Percentiles rank a stretch among this genome's conserved stretches.
phyloP scores from a whole-genome alignment of 2,113 vertebrate genomes.

The Rhabdornis inornatus region DNA sequence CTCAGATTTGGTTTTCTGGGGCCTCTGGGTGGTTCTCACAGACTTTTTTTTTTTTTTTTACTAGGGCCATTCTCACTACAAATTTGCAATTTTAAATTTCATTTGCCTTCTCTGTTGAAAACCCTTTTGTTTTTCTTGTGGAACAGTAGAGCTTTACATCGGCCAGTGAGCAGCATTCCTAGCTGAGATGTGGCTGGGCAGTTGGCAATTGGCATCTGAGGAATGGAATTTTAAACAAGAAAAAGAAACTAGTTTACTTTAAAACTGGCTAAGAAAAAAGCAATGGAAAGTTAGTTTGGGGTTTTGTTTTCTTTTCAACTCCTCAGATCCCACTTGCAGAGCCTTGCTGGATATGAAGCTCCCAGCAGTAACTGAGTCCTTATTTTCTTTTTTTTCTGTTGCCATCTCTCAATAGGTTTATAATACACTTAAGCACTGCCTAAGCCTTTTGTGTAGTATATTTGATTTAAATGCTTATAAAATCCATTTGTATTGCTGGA shows the following conservation, averaged over 20 bases:
- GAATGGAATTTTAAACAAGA: constrained; percentile 45
- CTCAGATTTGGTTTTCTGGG: background rate
- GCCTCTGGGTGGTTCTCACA: background rate
- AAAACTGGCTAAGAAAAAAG: background rate
- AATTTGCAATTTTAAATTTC: background rate
- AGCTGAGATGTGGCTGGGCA: background rate
- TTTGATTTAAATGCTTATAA: background rate
- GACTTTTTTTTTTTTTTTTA: background rate
- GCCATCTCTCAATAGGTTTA: background rate
- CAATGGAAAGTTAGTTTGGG: background rate
- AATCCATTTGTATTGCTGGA: background rate
- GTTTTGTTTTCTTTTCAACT: background rate
- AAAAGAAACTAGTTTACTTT: constrained; percentile 30
- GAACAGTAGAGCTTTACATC: constrained; percentile 13
- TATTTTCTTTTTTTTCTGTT: background rate
- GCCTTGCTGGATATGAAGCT: background rate
- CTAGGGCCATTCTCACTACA: background rate
- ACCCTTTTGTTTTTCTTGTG: background rate
- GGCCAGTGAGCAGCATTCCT: background rate
- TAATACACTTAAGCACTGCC: background rate
- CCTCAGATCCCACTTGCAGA: background rate
- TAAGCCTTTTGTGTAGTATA: background rate
- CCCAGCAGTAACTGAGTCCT: background rate
- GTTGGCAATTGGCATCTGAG: constrained; percentile 24
- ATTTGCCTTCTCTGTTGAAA: background rate